These are phyloP conservation scores for Lypha dubia DNA, from an alignment of 2,888 invertebrate genomes.

Conservation along the genomic window DNA sequence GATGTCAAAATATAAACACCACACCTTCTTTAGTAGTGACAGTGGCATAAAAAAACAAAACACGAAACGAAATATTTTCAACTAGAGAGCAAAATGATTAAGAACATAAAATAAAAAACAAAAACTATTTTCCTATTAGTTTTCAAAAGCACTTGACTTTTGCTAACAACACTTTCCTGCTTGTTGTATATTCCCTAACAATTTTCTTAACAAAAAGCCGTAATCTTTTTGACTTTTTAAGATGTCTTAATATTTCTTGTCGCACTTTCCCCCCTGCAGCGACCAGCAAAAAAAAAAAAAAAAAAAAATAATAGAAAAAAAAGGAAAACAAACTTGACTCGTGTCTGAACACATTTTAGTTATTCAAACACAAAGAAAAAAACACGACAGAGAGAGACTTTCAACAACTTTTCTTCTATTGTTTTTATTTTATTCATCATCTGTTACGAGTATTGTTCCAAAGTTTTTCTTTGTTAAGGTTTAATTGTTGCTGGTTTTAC, in stretches of 20 bases:
- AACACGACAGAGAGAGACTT: slow-evolving; percentile 31
- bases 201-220: slow-evolving; percentile 9
- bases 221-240: slow-evolving; percentile 31
- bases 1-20: slow-evolving; percentile 31
- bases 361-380: slow-evolving; percentile 27
- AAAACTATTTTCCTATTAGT: not conserved
- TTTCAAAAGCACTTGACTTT: not conserved
- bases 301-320: not conserved
- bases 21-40: slow-evolving; percentile 32
- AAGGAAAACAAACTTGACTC: slow-evolving; percentile 37
- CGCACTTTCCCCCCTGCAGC: slow-evolving; percentile 6
- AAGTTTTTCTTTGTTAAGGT: not conserved
- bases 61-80: too few relatives aligned
- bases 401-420: slow-evolving; percentile 54
- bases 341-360: slow-evolving; percentile 56
- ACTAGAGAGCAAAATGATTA: not conserved
- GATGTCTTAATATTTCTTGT: slow-evolving; percentile 19
- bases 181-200: not conserved
- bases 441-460: slow-evolving; percentile 36
- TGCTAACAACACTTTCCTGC: not conserved
- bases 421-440: slow-evolving; percentile 20
- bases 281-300: not conserved
- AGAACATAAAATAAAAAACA: not conserved
- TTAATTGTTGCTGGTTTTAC: not conserved
- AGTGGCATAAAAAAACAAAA: too few relatives aligned